Conservation (phyloP, 2,888 invertebrate species). For the Allophyes oxyacanthae region DNA sequence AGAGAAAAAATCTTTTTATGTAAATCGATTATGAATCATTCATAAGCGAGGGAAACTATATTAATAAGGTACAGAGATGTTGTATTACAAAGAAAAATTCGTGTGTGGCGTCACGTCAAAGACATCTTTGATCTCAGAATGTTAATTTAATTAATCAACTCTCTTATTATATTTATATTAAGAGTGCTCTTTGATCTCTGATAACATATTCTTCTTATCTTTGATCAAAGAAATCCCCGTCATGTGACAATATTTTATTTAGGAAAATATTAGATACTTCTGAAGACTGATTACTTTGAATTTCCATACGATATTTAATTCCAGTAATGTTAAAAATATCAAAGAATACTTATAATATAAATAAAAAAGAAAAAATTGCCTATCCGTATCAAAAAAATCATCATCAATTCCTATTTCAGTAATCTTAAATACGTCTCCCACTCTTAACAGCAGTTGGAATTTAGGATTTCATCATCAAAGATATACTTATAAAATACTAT, state of each 20-base stretch:
- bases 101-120: conserved; percentile 8
- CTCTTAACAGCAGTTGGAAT: background rate
- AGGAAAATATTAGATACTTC: background rate
- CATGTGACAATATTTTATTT: conserved; percentile 6
- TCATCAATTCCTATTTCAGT: background rate
- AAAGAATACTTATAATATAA: conserved; percentile 12
- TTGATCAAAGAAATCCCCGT: background rate
- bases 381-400: conserved; percentile 1
- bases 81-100: conserved; percentile 20
- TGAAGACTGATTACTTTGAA: background rate
- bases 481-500: conserved; percentile 2
- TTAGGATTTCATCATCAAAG: conserved; percentile 1
- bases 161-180: too few relatives aligned
- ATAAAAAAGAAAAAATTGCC: background rate
- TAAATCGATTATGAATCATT: too few relatives aligned
- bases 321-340: too few relatives aligned
- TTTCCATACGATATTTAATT: background rate
- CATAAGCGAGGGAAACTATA: too few relatives aligned
- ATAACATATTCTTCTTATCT: background rate
- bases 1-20: too few relatives aligned
- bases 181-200: conserved; percentile 10
- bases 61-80: too few relatives aligned
- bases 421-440: background rate
- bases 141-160: too few relatives aligned
- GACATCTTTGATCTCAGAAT: conserved; percentile 9